Evolutionary conservation across 2,113 vertebrate species (phyloP).

Genomic region (Anarhynchus alexandrinus): DNA sequence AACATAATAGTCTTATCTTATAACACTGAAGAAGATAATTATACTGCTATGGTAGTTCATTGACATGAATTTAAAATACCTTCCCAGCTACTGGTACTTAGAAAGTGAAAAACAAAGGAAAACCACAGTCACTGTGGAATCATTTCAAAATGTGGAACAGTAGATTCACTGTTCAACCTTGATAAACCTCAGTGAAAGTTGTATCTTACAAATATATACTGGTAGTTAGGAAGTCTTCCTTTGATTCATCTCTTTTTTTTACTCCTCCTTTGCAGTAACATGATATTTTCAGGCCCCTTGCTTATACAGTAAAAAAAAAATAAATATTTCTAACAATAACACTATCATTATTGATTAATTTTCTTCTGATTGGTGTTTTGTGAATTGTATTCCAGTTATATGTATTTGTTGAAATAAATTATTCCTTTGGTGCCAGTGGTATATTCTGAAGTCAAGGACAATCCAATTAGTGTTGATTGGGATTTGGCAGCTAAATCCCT

Average conservation of each 20-base stretch:
- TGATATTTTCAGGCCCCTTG: neutral
- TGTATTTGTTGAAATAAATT: neutral
- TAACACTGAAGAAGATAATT: neutral
- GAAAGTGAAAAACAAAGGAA: neutral
- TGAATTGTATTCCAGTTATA: neutral
- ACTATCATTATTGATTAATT: neutral
- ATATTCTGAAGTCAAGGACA: slow-evolving; percentile 22
- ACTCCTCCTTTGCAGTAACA: neutral
- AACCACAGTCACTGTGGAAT: neutral
- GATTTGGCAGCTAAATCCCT: slow-evolving; percentile 49
- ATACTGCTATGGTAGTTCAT: neutral
- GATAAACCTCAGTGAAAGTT: neutral
- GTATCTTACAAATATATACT: neutral
- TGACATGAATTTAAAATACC: neutral
- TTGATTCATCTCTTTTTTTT: neutral
- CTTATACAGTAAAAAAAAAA: neutral
- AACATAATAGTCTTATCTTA: neutral
- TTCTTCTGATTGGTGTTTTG: neutral
- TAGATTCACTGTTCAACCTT: neutral
- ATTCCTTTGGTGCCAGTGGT: neutral
- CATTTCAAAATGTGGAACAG: neutral
- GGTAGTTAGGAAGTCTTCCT: neutral
- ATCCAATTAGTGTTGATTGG: slow-evolving; percentile 40
- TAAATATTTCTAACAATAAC: neutral
- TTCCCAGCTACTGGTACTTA: neutral